Conservation (phyloP, 2,113 vertebrate genomes). For the Isichthys henryi region DNA sequence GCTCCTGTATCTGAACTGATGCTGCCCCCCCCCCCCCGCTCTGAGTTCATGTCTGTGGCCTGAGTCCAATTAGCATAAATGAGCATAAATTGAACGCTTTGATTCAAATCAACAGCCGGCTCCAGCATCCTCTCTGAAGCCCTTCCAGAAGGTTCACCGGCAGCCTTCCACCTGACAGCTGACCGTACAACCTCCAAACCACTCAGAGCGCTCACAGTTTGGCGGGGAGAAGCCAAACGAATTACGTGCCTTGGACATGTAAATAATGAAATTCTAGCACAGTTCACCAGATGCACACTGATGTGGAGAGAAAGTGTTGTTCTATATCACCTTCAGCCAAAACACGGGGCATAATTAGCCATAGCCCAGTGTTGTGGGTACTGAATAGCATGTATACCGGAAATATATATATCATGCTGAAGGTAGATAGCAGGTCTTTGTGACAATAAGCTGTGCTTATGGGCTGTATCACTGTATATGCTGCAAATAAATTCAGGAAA, state of each 20-base stretch:
- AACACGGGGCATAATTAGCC: background rate
- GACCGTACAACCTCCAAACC: background rate
- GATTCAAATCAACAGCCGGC: background rate
- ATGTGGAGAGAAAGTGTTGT: background rate
- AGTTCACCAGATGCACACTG: background rate
- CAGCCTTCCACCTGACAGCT: background rate
- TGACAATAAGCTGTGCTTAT: background rate
- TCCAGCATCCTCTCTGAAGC: background rate
- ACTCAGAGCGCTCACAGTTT: no score
- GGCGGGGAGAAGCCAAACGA: background rate
- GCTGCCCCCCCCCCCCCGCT: background rate
- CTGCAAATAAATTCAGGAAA: background rate
- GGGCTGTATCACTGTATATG: background rate
- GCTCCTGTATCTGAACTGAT: background rate
- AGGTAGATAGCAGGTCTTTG: background rate
- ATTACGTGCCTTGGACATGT: background rate
- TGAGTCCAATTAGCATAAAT: constrained; percentile 6
- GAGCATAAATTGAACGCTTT: background rate
- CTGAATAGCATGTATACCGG: background rate
- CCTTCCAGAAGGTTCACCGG: background rate
- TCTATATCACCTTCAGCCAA: background rate
- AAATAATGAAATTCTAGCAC: background rate
- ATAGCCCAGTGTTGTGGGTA: no score
- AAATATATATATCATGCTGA: background rate
- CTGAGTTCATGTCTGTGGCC: background rate